Conservation (phyloP, 2,113 vertebrate species). For the Caranx melampygus region DNA sequence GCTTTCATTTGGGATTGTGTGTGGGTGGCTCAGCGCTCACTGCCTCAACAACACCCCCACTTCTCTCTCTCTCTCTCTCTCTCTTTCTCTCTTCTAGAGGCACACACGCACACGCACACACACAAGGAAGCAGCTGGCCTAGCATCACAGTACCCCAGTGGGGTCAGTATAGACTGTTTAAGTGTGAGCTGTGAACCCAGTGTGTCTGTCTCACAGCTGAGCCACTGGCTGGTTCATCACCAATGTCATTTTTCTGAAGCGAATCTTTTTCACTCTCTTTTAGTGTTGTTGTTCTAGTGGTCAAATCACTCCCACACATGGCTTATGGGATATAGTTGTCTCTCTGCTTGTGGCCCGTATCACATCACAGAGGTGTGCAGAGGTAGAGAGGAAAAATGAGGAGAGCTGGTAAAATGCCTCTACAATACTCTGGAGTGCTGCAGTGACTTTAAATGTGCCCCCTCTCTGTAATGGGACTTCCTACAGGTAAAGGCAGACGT, state of each 20-base stretch:
- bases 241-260: constrained; percentile 20
- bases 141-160: constrained; percentile 47
- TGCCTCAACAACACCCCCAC: constrained; percentile 55
- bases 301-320: constrained; percentile 44
- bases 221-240: constrained; percentile 42
- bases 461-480: neutral
- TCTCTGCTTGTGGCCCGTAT: constrained; percentile 7
- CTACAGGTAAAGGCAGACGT: too few species aligned
- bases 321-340: constrained; percentile 29
- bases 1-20: constrained; percentile 56
- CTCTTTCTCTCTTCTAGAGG: neutral
- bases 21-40: constrained; percentile 72
- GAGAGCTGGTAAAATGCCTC: neutral
- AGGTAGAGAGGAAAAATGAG: neutral
- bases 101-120: constrained; percentile 38
- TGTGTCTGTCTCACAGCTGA: constrained; percentile 64
- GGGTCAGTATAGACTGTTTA: constrained; percentile 66
- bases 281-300: neutral
- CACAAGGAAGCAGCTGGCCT: constrained; percentile 64
- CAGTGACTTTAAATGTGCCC: neutral
- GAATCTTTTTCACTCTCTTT: constrained; percentile 5
- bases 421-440: neutral
- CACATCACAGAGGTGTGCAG: neutral
- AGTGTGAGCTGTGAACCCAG: constrained; percentile 66
- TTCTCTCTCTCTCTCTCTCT: neutral